phyloP scores from a whole-genome alignment of 92 coral and sea anemone species.

The Blastomussa wellsi region DNA sequence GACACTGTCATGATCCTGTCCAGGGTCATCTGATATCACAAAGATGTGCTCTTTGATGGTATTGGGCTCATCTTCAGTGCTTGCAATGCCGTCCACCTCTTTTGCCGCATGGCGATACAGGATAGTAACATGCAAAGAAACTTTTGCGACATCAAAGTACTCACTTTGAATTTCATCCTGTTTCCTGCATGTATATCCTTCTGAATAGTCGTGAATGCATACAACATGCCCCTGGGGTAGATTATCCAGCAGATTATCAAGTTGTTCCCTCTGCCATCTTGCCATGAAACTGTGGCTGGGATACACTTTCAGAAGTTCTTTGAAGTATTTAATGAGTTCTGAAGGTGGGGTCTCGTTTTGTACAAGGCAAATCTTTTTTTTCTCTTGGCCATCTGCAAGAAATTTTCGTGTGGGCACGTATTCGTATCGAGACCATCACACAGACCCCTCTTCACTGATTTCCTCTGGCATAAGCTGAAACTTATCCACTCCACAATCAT shows the following conservation, averaged over 20 bases:
- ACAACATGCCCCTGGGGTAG: conserved; percentile 18
- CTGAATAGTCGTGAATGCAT: conserved; percentile 39
- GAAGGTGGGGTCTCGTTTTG: conserved; percentile 13
- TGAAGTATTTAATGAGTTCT: conserved; percentile 24
- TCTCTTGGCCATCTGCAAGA: conserved; percentile 30
- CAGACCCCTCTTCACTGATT: background rate
- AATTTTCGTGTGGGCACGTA: conserved; percentile 31
- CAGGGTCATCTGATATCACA: conserved; percentile 57
- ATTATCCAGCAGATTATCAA: conserved; percentile 17
- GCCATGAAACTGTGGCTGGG: conserved; percentile 36
- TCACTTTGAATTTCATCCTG: conserved; percentile 25
- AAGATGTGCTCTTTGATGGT: conserved; percentile 60
- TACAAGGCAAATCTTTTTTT: conserved; percentile 27
- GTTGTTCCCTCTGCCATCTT: conserved; percentile 38
- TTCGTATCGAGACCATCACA: conserved; percentile 27
- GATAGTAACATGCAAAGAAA: conserved; percentile 58
- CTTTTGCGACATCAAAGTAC: conserved; percentile 27
- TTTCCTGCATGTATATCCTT: conserved; percentile 7
- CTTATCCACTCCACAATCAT: background rate
- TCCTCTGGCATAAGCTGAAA: conserved; percentile 2
- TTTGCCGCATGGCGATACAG: conserved; percentile 66
- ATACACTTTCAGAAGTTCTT: background rate
- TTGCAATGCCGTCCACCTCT: conserved; percentile 47
- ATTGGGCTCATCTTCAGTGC: conserved; percentile 47
- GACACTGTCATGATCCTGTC: conserved; percentile 37